Evolutionary conservation across 2,888 invertebrate species (phyloP).

Genomic region (Neoascia interrupta): DNA sequence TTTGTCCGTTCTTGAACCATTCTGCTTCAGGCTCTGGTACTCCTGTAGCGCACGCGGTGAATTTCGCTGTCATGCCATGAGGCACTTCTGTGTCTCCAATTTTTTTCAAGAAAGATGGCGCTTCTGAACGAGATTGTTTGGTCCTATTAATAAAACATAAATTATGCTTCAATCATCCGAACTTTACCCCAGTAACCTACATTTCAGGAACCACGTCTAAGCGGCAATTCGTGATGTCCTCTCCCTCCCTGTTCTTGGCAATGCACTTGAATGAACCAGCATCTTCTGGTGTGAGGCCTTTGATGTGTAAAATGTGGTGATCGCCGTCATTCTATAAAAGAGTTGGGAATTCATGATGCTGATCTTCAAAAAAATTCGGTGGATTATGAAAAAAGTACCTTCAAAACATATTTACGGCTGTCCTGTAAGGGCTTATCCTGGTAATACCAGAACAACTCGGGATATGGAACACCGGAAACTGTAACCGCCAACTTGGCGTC

Average conservation of each 20-base stretch:
- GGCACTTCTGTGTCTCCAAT: conserved; percentile 93
- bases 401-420: conserved; percentile 86
- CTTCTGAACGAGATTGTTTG: conserved; percentile 87
- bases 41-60: conserved; percentile 95
- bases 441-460: conserved; percentile 93
- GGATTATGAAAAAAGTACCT: no score
- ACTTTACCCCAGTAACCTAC: no score
- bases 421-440: conserved; percentile 87
- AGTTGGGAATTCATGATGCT: no score
- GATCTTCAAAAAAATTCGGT: no score
- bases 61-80: conserved; percentile 93
- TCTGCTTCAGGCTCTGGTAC: conserved; percentile 93
- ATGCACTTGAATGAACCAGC: conserved; percentile 88
- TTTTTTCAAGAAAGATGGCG: conserved; percentile 93
- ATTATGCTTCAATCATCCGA: no score
- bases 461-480: conserved; percentile 89
- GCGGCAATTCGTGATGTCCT: conserved; percentile 86
- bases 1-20: conserved; percentile 90
- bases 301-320: conserved; percentile 87
- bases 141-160: no score
- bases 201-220: conserved; percentile 90
- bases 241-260: conserved; percentile 90
- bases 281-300: conserved; percentile 85
- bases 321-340: conserved; percentile 89
- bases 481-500: conserved; percentile 92